phyloP scores from a whole-genome alignment of 1,140 invertebrate genomes.

The Panonychus citri region DNA sequence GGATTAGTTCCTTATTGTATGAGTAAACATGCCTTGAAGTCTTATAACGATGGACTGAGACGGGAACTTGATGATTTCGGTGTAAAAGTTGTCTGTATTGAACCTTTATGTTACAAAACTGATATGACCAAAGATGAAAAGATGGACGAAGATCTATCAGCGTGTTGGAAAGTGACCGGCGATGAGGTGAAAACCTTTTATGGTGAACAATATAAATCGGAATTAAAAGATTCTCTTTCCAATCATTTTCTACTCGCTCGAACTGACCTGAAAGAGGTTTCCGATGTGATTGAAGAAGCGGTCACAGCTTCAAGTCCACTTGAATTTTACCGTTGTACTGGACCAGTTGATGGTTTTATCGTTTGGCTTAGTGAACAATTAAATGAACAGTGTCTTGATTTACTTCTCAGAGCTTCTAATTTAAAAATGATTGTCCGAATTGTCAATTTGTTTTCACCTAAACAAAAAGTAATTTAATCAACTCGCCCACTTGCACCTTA shows the following conservation, averaged over 20 bases:
- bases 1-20: conserved; percentile 21
- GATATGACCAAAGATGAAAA: neutral
- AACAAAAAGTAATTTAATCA: neutral
- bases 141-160: neutral
- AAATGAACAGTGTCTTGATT: neutral
- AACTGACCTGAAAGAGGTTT: neutral
- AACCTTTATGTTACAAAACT: conserved; percentile 28
- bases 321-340: neutral
- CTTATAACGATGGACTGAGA: conserved; percentile 43
- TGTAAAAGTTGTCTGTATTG: conserved; percentile 43
- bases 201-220: neutral
- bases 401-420: neutral
- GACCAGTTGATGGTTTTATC: neutral
- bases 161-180: neutral
- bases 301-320: neutral
- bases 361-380: neutral
- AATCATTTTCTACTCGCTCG: neutral
- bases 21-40: conserved; percentile 27
- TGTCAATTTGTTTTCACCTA: neutral
- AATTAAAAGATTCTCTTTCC: neutral
- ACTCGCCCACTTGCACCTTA: too few species aligned
- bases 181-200: neutral
- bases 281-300: neutral
- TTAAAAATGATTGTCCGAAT: neutral
- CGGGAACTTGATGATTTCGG: conserved; percentile 47